Base-by-base conservation (phyloP, 2,888 invertebrate species). In the Ormyrus pomaceus region DNA sequence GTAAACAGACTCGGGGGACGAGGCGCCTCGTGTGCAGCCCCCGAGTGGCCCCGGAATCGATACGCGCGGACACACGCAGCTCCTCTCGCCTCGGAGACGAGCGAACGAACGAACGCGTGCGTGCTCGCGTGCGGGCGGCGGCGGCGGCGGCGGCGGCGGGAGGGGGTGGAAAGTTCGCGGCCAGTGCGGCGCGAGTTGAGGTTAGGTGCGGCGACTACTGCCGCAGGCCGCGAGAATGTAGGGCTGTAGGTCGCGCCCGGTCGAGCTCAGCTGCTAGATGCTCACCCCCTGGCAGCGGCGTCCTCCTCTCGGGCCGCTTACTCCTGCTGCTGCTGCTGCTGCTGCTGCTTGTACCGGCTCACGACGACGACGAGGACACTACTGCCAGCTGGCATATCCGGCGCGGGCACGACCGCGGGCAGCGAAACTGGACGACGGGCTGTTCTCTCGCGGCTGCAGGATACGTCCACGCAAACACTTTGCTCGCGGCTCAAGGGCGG, bases 201-300 rank as follows among this genome's bases (percentile, higher is more conserved):
- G 88, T 89, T 89, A 88, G 89, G 88, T 88, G 86, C 8, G 51
- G 34, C 34, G 34, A 34, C 34, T 4, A 34, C 34, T 56, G 85
- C 87, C 88, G 87, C 88, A 87, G 87, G 87, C 86, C 85, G 85
- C 86, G 87, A 4, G 34, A 89, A 90, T 90, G 89, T 90, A 89
- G 90, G 90, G 90, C 89, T 90, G 89, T 90, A 87, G 90, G 90
- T 90, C 90, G 89, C 88, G 88, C 87, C 87, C 87, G 89, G 89
- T 87, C 86, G 88, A 88, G 89, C 89, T 87, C 88, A 89, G 88
- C 88, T 88, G 88, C 87, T 34, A 89, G 88, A 88, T 88, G 88
- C 87, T 34, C 4, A 88, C 86, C 51, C 6, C 19, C 5, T n/a
- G 58, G 59, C 58, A 51, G 70, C 71, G 61, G 61, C 61, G 0